A percentile compares a stretch with the other conserved stretches of the same genome.
phyloP scores from a whole-genome alignment of 2,888 invertebrate species.

The Pardosa pseudoannulata region DNA sequence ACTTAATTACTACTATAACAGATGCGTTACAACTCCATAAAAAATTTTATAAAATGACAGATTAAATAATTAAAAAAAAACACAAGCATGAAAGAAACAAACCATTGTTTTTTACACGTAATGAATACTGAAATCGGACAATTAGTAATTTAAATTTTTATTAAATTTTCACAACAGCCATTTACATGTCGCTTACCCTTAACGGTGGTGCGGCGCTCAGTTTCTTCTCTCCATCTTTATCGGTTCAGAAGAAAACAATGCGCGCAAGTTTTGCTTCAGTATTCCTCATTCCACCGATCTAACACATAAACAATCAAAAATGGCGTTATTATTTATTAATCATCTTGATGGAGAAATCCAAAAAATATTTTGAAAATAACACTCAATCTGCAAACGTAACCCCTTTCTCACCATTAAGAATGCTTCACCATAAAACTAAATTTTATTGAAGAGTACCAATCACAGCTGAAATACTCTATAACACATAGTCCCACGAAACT shows the following conservation, averaged over 20 bases:
- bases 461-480: conserved; percentile 56
- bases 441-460: conserved; percentile 63
- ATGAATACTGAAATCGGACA: no score
- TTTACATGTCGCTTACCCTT: conserved; percentile 63
- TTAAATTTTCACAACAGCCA: conserved; percentile 30
- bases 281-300: neutral
- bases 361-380: neutral
- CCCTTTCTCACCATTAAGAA: conserved; percentile 45
- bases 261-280: conserved; percentile 20
- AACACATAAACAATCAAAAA: conserved; percentile 24
- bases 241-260: conserved; percentile 62
- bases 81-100: no score
- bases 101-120: neutral
- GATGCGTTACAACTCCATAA: conserved; percentile 3
- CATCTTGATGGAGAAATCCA: neutral
- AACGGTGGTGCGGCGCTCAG: conserved; percentile 65
- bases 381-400: neutral
- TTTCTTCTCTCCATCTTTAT: conserved; percentile 70
- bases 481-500: conserved; percentile 1
- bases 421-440: conserved; percentile 44
- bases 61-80: neutral
- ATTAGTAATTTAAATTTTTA: no score
- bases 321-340: conserved; percentile 11
- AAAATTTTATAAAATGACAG: neutral
- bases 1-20: conserved; percentile 10